Evolutionary conservation across 2,797 vertebrate genomes (phyloP), one percentile per base, ranked within the genome.

Genomic region (Triplophysa bombifrons): DNA sequence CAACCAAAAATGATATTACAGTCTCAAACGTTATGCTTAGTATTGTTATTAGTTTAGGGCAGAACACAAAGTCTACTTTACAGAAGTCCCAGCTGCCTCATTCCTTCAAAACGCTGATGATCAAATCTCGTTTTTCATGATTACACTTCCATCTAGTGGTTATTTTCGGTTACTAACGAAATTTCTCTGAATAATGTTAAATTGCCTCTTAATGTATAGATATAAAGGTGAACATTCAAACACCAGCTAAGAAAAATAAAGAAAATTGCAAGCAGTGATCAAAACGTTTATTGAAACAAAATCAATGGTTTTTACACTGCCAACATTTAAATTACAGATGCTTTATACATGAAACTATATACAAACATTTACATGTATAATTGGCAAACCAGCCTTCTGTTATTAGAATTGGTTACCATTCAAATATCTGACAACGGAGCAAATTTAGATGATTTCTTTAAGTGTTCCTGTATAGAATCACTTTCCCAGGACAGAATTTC

Each of bases 261-360:
- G 34, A 13, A 12, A 3, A 17, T 34, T 7, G 16, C 14, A 41
- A 65, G 20, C 63, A 41, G 34, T 41, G 34, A 41, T 65, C 63
- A 20, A 65, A 41, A 65, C 17, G 3, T 65, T 65, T 65, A 65
- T 41, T 65, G 17, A 65, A 65, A 65, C 34, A 38, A 65, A 65
- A n/a, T 5, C 3, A 65, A 65, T 11, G 16, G 8, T 20, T 1
- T 20, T 5, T 11, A 65, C 63, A 65, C 19, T 4, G 38, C 34
- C 11, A 38, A 65, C 34, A n/a, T n/a, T 38, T 76, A 72, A 78
- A 46, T 84, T 84, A 74, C 67, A 66, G 19, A 9, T 17, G 16
- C 8, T 81, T 78, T 81, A 65, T 84, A 84, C 75, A 84, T 66
- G 66, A 65, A 82, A 74, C 30, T 69, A 65, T 74, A 80, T 72